phyloP scores from a whole-genome alignment of 2,797 vertebrate genomes.

The Karalla daura region DNA sequence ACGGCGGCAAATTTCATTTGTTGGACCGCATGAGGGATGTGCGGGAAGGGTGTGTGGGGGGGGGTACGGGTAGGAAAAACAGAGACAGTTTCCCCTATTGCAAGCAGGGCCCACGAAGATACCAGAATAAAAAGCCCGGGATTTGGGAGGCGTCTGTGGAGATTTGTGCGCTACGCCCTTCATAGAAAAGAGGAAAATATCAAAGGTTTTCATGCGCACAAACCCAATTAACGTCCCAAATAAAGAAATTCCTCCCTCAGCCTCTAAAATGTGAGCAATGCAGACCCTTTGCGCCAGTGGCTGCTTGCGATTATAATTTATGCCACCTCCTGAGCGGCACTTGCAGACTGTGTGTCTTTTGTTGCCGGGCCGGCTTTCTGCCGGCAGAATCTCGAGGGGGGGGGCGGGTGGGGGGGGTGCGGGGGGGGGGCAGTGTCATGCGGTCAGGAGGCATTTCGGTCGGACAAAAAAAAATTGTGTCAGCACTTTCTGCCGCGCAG shows the following conservation, averaged over 20 bases:
- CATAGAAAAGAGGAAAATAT: too few species aligned
- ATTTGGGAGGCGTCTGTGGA: too few species aligned
- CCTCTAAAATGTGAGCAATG: constrained; percentile 54
- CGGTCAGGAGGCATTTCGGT: constrained; percentile 75
- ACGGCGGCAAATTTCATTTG: constrained; percentile 1
- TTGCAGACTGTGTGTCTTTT: constrained; percentile 67
- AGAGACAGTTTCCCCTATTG: too few species aligned
- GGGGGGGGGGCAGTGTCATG: constrained; percentile 77
- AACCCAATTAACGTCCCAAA: constrained; percentile 57
- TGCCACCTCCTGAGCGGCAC: constrained; percentile 62
- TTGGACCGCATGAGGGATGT: too few species aligned
- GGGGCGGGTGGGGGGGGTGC: constrained; percentile 77
- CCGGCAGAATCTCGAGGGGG: constrained; percentile 61
- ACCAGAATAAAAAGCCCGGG: too few species aligned
- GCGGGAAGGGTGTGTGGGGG: not conserved
- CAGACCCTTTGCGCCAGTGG: constrained; percentile 61
- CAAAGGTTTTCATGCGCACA: constrained; percentile 8
- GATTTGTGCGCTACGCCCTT: too few species aligned
- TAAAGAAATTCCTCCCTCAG: constrained; percentile 53
- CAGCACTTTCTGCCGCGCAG: constrained; percentile 73
- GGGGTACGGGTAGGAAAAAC: not conserved
- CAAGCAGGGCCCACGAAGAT: not conserved
- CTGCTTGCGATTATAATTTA: constrained; percentile 66
- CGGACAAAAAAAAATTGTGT: constrained; percentile 71
- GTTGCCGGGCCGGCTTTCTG: constrained; percentile 54